phyloP scores from a whole-genome alignment of 2,113 vertebrate species.

The Chaetura pelagica region DNA sequence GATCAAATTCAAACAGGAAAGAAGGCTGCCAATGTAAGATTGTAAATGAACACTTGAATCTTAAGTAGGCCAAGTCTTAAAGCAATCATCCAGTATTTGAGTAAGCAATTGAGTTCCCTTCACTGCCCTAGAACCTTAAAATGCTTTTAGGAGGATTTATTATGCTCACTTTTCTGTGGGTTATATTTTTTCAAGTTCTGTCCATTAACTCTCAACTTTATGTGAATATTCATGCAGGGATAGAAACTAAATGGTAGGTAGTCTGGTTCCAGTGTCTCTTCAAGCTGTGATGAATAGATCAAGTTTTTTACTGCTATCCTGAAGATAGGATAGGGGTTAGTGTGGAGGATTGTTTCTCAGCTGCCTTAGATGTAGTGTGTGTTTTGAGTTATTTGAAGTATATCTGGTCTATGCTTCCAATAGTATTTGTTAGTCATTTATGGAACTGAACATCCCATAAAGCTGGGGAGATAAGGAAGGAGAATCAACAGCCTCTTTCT shows the following conservation, averaged over 20 bases:
- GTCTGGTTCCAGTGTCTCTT: background rate
- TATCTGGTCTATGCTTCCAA: background rate
- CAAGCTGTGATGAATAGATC: background rate
- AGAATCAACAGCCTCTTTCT: background rate
- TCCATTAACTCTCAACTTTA: background rate
- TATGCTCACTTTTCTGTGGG: fast-evolving
- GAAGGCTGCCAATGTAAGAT: background rate
- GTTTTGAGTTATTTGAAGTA: background rate
- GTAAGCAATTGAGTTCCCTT: background rate
- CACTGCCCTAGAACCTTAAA: background rate
- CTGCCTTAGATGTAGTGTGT: background rate
- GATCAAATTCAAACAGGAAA: background rate
- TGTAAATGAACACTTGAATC: background rate
- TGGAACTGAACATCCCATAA: background rate
- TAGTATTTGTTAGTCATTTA: background rate
- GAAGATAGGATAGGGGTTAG: background rate
- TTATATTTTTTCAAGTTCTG: background rate
- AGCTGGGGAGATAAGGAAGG: background rate
- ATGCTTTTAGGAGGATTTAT: background rate
- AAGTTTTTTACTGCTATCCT: background rate
- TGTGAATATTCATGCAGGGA: background rate
- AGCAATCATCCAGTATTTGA: background rate
- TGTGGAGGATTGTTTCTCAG: background rate
- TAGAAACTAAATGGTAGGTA: background rate
- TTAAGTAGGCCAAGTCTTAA: background rate